Base-by-base conservation (phyloP, 2,113 vertebrate species). In the Oryzias curvinotus region DNA sequence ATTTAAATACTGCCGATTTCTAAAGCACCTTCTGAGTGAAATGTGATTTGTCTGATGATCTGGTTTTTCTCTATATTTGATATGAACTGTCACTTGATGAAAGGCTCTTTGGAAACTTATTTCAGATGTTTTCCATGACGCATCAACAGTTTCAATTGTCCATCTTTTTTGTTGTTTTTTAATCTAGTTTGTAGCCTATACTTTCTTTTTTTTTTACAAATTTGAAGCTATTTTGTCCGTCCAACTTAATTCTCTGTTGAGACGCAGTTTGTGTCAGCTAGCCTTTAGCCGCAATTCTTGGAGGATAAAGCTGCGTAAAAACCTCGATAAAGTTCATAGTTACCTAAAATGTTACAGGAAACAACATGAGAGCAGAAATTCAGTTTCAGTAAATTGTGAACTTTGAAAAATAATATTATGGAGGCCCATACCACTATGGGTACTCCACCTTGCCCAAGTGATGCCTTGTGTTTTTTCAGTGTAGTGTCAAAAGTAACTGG, bases 61-160 rank as follows among this genome's bases (percentile, higher is more conserved):
- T 25, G 4, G 57, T 58, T 28, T 59, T 60, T 46, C 13, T 48
- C 23, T 28, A 41, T 45, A 56, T 49, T 8, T 42, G 16, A 17
- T 15, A 15, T 8, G 42, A 16, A 28, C n/a, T 41, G 50, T 26
- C 25, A 58, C 42, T 7, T 44, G 14, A 4, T 42, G 57, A 44
- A 52, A 21, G 19, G 23, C 12, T 57, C 36, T 57, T 36, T 58
- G 47, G 19, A 47, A 66, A 57, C 47, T 57, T 28, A 45, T 49
- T 58, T 44, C 15, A 50, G 46, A 67, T 51, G 13, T 30, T 57
- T n/a, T 4, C 28, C 5, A 30, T 30, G 28, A 17, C 1, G 45
- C 17, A 46, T 44, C 43, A 44, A 7, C 28, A 30, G 28, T 30
- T 36, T 36, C 36, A 36, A 12, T 12, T 1, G 12, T 36, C 10